These are phyloP conservation scores for Dinothrombium tinctorium DNA, from an alignment of 1,140 invertebrate genomes.

Conservation along the genomic window DNA sequence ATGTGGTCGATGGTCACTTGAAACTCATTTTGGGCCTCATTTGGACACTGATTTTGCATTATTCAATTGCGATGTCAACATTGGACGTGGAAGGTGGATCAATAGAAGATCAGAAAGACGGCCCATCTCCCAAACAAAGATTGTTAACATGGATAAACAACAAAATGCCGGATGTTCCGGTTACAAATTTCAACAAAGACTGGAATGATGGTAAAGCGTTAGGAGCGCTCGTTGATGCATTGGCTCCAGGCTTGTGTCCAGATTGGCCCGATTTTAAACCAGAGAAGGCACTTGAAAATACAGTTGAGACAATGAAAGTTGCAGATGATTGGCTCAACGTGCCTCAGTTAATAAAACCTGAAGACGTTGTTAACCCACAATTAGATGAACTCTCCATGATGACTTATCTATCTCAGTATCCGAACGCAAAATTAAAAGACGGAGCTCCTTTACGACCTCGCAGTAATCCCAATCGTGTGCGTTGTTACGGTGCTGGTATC, in stretches of 20 bases:
- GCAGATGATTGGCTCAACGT: conserved; percentile 77
- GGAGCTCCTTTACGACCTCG: conserved; percentile 52
- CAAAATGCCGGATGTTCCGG: conserved; percentile 50
- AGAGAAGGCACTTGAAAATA: conserved; percentile 60
- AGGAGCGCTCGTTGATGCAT: conserved; percentile 68
- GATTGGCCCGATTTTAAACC: conserved; percentile 76
- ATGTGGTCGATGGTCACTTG: conserved; percentile 75
- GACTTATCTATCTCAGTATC: conserved; percentile 84
- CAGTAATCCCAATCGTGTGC: conserved; percentile 54
- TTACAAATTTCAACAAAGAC: conserved; percentile 75
- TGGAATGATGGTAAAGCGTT: conserved; percentile 80
- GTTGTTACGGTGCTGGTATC: conserved; percentile 71
- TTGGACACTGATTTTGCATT: conserved; percentile 87
- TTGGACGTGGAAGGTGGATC: conserved; percentile 47
- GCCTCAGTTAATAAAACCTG: conserved; percentile 69
- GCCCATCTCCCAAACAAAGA: conserved; percentile 61
- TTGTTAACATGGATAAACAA: conserved; percentile 71
- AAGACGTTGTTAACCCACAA: conserved; percentile 77
- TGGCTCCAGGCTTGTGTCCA: conserved; percentile 62
- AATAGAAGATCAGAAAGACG: conserved; percentile 25
- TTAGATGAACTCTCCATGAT: conserved; percentile 91
- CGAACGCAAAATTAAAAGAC: conserved; percentile 58
- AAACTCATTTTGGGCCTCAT: conserved; percentile 79
- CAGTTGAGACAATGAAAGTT: conserved; percentile 67
- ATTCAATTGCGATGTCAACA: conserved; percentile 82